Conservation (phyloP, 1,140 invertebrate genomes). For the Aphidius gifuensis region DNA sequence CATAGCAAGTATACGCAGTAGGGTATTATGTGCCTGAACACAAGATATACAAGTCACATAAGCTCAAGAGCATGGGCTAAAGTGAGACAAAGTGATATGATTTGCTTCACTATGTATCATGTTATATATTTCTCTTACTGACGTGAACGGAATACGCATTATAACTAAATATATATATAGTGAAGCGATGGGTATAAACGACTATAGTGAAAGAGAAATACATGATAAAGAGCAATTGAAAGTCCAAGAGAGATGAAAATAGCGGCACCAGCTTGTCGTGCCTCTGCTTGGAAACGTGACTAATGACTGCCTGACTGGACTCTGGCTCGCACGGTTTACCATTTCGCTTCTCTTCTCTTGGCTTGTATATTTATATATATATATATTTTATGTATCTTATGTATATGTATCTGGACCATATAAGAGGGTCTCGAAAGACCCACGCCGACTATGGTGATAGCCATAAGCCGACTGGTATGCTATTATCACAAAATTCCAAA, state of each 20-base stretch:
- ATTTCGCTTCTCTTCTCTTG: conserved; percentile 42
- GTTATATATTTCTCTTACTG: not conserved
- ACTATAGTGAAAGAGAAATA: conserved; percentile 23
- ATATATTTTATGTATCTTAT: too few relatives aligned
- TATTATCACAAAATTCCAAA: too few relatives aligned
- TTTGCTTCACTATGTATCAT: not conserved
- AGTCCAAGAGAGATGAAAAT: conserved; percentile 24
- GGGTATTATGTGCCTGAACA: conserved; percentile 22
- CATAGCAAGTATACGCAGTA: conserved; percentile 43
- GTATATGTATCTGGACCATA: conserved; percentile 8
- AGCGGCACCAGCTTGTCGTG: conserved; percentile 51
- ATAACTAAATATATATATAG: conserved; percentile 6
- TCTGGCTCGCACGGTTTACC: conserved; percentile 35
- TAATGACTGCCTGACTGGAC: conserved; percentile 54
- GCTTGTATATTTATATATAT: too few relatives aligned
- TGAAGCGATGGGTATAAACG: conserved; percentile 14
- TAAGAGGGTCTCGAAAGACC: conserved; percentile 30
- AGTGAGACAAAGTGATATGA: conserved; percentile 1
- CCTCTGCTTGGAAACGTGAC: conserved; percentile 56
- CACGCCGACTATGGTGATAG: too few relatives aligned
- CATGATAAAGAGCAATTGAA: too few relatives aligned
- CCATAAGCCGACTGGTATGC: too few relatives aligned
- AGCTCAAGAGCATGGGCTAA: not conserved
- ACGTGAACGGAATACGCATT: conserved; percentile 10
- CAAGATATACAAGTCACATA: not conserved